These are phyloP conservation scores for Rhamphomyia laevipes DNA, from an alignment of 2,888 invertebrate species.

Conservation along the genomic window DNA sequence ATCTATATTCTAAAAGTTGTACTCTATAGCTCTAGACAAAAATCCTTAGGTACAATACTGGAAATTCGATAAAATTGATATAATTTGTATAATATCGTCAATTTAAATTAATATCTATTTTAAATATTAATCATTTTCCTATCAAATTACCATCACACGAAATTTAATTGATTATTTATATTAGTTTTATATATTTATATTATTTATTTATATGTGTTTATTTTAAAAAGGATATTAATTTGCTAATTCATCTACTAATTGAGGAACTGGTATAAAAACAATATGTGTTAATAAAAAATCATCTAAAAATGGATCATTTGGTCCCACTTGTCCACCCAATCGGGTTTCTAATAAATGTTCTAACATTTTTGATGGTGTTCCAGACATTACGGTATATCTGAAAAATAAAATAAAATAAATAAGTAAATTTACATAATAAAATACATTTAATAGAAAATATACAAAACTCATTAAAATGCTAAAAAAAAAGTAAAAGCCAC, in stretches of 20 bases:
- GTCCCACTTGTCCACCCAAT: slow-evolving; percentile 49
- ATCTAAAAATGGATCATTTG: slow-evolving; percentile 64
- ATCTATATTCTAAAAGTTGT: no score
- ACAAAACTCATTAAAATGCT: neutral
- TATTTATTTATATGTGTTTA: slow-evolving; percentile 1
- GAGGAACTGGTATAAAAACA: slow-evolving; percentile 67
- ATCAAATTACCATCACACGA: no score
- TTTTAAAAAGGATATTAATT: slow-evolving; percentile 62
- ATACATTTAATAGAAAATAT: neutral
- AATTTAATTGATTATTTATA: neutral
- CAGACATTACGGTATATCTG: slow-evolving; percentile 79
- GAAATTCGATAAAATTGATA: no score
- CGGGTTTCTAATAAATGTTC: slow-evolving; percentile 74
- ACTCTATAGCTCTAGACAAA: no score
- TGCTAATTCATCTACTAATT: slow-evolving; percentile 58
- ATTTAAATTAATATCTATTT: no score
- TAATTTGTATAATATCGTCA: no score
- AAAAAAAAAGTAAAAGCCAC: neutral
- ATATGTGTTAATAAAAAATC: slow-evolving; percentile 74
- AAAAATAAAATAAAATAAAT: slow-evolving; percentile 5
- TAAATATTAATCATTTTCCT: no score
- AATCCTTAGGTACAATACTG: no score
- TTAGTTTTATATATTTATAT: neutral
- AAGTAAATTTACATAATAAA: no score
- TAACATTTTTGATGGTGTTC: slow-evolving; percentile 74